Evolutionary conservation across 2,113 vertebrate species (phyloP), one percentile per base, ranked within the genome.

Genomic region (Todiramphus chloris): DNA sequence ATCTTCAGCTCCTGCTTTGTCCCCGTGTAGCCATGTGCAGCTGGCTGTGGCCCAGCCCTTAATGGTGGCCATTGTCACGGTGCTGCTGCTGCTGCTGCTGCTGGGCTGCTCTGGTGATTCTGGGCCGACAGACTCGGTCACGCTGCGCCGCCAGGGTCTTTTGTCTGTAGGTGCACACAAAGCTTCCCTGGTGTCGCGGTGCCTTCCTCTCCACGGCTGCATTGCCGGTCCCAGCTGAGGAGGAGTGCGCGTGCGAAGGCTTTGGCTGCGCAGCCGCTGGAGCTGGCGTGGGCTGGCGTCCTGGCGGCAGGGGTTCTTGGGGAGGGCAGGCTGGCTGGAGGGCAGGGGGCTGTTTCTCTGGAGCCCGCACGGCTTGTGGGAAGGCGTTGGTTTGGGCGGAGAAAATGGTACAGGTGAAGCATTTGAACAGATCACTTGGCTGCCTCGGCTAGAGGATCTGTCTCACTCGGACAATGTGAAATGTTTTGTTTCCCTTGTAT

Each of bases 21-120:
- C 55, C 59, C 50, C 0, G 11, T 1, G 73, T 3, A 37, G 90
- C 83, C 43, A 0, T 1, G 48, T 41, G 90, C 58, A 59, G 46
- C 2, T 1, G 53, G 48, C 90, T 77, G 73, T 73, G 77, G 67
- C 73, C 74, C 58, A 23, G 81, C 67, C 51, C 76, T 39, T 21
- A 5, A 1, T 4, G 7, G 44, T 6, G 27, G 46, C 21, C 4
- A 0, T 20, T 3, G 3, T 58, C 0, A 2, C 0, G 1, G 27
- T 31, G 62, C 84, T 1, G 25, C 31, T 55, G 51, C 84, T 1
- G 25, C 31, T 55, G 51, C 51, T 28, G 51, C 51, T 28, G 41
- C 58, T 51, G 64, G 64, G 64, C 64, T 41, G 16, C 3, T 60
- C 0, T 1, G 31, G 33, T 5, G 35, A 9, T 24, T 41, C 18